These are phyloP conservation scores for Hydroisotoma schaefferi DNA, from an alignment of 2,888 invertebrate species.

Conservation along the genomic window DNA sequence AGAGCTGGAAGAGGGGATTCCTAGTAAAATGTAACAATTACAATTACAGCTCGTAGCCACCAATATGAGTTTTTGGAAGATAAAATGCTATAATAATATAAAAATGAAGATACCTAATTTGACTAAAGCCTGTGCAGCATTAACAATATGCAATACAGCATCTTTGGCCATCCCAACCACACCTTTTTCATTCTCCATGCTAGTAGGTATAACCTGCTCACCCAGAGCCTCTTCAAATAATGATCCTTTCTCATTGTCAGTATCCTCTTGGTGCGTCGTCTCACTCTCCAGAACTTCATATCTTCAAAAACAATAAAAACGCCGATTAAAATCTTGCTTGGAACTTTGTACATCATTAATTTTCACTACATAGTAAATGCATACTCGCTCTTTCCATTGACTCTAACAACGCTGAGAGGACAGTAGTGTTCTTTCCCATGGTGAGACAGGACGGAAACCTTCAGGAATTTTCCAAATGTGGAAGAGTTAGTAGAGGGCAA, in stretches of 20 bases:
- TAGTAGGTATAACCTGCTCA: constrained; percentile 20
- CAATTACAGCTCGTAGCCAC: too few species aligned
- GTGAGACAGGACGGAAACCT: constrained; percentile 80
- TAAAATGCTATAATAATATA: too few species aligned
- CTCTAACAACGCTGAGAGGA: constrained; percentile 90
- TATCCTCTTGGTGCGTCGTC: constrained; percentile 52
- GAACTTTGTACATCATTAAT: background rate
- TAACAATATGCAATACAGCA: constrained; percentile 86
- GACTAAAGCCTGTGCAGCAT: constrained; percentile 80
- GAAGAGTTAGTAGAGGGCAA: constrained; percentile 46
- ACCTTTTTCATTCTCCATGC: constrained; percentile 22
- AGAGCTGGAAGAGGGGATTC: too few species aligned
- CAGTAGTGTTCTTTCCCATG: constrained; percentile 97
- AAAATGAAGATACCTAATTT: too few species aligned
- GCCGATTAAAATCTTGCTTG: constrained; percentile 4
- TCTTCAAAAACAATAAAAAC: constrained; percentile 20
- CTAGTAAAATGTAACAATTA: too few species aligned
- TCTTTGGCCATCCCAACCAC: constrained; percentile 77
- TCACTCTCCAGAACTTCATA: constrained; percentile 81
- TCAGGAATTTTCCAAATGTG: constrained; percentile 50
- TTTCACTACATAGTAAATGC: constrained; percentile 30
- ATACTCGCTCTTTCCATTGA: constrained; percentile 86
- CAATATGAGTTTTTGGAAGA: too few species aligned
- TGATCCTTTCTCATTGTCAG: constrained; percentile 36
- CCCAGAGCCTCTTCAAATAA: constrained; percentile 53